A percentile compares a stretch with the other conserved stretches of the same genome.
Conservation (phyloP, 2,113 vertebrate genomes). For the Callaeas wilsoni region DNA sequence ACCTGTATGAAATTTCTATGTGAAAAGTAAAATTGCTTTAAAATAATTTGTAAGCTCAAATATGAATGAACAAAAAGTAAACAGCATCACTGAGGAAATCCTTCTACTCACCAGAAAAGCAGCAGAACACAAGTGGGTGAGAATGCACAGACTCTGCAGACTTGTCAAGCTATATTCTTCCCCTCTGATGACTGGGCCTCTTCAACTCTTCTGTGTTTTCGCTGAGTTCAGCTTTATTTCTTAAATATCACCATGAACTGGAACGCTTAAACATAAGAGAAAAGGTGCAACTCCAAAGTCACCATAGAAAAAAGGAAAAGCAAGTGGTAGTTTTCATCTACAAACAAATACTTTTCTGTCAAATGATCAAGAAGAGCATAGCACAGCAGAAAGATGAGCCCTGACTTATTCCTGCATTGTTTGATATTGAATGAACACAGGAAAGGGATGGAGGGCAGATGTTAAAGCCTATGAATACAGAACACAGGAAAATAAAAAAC, state of each 20-base stretch:
- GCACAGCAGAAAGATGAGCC: background rate
- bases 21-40: background rate
- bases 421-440: background rate
- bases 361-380: background rate
- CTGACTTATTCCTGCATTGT: background rate
- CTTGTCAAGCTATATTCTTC: background rate
- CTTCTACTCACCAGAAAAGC: background rate
- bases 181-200: background rate
- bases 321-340: background rate
- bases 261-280: background rate
- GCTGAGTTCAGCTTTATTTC: background rate
- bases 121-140: background rate
- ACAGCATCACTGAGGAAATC: background rate
- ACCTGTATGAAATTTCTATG: background rate
- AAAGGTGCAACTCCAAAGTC: background rate
- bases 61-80: background rate
- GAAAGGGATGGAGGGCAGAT: background rate
- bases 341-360: background rate
- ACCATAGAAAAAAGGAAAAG: background rate
- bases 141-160: background rate
- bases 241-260: background rate
- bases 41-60: background rate
- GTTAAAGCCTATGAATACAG: background rate
- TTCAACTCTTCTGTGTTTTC: background rate
- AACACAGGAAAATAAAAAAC: background rate